Evolutionary conservation across 2,888 invertebrate species (phyloP), one percentile per base, ranked within the genome.

Genomic region (Macrophya alboannulata): DNA sequence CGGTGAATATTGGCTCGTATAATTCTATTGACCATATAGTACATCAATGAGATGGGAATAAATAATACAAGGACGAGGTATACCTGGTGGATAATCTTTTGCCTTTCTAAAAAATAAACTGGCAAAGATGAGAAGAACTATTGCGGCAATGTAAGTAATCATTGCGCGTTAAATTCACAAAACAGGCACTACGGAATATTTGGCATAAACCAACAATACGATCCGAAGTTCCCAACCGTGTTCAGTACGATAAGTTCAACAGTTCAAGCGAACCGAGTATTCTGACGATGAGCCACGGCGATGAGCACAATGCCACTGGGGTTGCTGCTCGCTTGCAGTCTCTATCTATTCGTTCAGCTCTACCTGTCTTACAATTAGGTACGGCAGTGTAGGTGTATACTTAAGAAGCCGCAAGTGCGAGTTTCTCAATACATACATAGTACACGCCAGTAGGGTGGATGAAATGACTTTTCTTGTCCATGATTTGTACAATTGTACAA

Each of bases 21-120:
- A 31, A 31, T 31, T 3, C 31, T 31, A 31, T 31, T 31, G 12
- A 65, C 21, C 25, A 65, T 25, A 9, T 31, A 10, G 9, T 21
- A 65, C 21, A 31, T 48, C 15, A 4, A 1, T n/a, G 55, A 55
- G n/a, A n/a, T n/a, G n/a, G 6, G 55, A 55, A 55, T 55, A n/a
- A 55, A 55, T 55, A 55, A 55, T 55, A 55, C n/a, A 3, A 55
- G n/a, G n/a, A 55, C 8, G 55, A 55, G 5, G 55, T 37, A 31
- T 51, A 84, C 84, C 84, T 84, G 84, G 84, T 74, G 84, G 84
- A 21, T 84, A 72, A 48, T 51, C 43, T n/a, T 84, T 84, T 10
- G 21, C 12, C 71, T n/a, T 84, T 45, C 40, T 71, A 51, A 65
- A n/a, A 37, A 17, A 84, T 10, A n/a, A 48, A 25, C 65, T 15